Percentiles rank a stretch among this genome's conserved stretches.
Conservation (phyloP, 2,113 vertebrate genomes). For the Vidua macroura region DNA sequence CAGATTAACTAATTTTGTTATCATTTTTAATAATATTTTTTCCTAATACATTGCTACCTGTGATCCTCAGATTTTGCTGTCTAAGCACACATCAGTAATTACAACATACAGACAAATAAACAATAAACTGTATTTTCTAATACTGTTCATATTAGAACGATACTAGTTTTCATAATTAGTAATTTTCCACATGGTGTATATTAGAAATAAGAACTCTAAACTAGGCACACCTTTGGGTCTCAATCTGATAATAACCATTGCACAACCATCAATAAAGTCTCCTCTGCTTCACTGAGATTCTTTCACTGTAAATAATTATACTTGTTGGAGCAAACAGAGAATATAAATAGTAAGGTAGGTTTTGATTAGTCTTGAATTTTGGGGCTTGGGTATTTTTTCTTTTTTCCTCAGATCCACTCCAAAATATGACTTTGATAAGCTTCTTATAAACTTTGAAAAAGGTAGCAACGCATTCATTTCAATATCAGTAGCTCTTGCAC, state of each 20-base stretch:
- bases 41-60: not conserved
- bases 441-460: slow-evolving; percentile 18
- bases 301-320: not conserved
- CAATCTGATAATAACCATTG: not conserved
- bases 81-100: not conserved
- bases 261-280: not conserved
- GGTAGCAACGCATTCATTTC: not conserved
- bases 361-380: not conserved
- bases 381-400: not conserved
- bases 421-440: not conserved
- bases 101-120: not conserved
- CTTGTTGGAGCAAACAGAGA: not conserved
- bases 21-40: not conserved
- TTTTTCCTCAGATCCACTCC: not conserved
- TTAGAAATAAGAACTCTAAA: not conserved
- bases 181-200: not conserved
- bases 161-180: not conserved
- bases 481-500: slow-evolving; percentile 16
- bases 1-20: not conserved
- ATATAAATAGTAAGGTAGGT: not conserved
- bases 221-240: not conserved
- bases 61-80: not conserved
- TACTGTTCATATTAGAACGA: not conserved
- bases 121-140: not conserved
- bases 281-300: not conserved